Conservation (phyloP, 1,140 invertebrate genomes). For the Achroia grisella region DNA sequence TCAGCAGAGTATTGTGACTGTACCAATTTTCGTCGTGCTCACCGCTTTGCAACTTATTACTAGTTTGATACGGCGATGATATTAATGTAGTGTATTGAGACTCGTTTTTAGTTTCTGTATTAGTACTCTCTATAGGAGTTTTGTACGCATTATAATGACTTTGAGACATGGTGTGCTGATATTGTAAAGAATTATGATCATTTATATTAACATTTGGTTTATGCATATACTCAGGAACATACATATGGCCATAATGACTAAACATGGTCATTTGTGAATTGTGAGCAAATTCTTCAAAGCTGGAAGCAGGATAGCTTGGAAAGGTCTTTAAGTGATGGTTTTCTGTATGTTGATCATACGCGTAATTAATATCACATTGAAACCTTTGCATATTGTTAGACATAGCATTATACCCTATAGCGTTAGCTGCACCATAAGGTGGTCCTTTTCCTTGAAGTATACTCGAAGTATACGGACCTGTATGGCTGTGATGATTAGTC, state of each 20-base stretch:
- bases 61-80: constrained; percentile 74
- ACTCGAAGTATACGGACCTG: constrained; percentile 50
- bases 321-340: constrained; percentile 49
- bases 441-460: constrained; percentile 63
- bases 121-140: constrained; percentile 43
- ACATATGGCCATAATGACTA: constrained; percentile 73
- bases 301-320: constrained; percentile 69
- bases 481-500: constrained; percentile 34
- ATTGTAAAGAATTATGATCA: constrained; percentile 45
- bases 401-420: constrained; percentile 45
- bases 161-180: constrained; percentile 34
- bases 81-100: constrained; percentile 75
- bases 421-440: constrained; percentile 40
- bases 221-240: constrained; percentile 63
- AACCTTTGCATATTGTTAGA: constrained; percentile 59
- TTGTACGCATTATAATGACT: constrained; percentile 66
- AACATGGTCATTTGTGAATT: constrained; percentile 72
- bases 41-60: constrained; percentile 77
- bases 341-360: constrained; percentile 53
- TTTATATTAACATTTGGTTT: constrained; percentile 44
- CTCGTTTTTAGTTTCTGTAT: constrained; percentile 58
- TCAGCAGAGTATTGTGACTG: constrained; percentile 58
- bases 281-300: constrained; percentile 75
- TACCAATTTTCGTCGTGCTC: constrained; percentile 68
- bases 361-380: constrained; percentile 64